Percentiles rank a stretch among this genome's conserved stretches.
Conservation (phyloP, 2,888 invertebrate genomes). For the Xestia xanthographa region DNA sequence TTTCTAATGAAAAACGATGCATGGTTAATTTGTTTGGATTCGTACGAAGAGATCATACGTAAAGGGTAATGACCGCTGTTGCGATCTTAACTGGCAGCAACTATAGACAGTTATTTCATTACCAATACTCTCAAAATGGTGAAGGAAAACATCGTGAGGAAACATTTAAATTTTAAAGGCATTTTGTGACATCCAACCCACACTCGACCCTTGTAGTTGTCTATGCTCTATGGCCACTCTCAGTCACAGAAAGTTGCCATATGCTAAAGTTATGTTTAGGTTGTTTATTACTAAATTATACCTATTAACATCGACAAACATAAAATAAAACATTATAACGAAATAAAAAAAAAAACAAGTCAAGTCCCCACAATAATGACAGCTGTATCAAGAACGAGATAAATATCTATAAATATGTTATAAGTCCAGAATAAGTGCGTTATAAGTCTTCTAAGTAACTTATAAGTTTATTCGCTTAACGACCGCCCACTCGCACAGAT, state of each 20-base stretch:
- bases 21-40: no score
- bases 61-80: no score
- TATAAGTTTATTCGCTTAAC: constrained; percentile 48
- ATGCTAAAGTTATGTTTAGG: background rate
- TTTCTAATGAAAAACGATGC: no score
- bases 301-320: background rate
- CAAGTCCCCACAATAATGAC: constrained; percentile 36
- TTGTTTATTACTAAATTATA: constrained; percentile 7
- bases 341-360: constrained; percentile 2
- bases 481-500: constrained; percentile 41
- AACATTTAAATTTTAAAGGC: background rate
- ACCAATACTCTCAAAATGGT: background rate
- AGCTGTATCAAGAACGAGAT: constrained; percentile 59
- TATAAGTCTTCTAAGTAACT: constrained; percentile 42
- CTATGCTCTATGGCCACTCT: background rate
- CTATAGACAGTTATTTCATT: background rate
- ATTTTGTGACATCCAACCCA: background rate
- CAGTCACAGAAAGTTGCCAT: no score
- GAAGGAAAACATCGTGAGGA: background rate
- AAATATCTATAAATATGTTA: constrained; percentile 54
- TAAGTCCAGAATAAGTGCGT: constrained; percentile 31
- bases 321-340: constrained; percentile 19
- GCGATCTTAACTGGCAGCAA: no score
- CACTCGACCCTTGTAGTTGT: background rate
- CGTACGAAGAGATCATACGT: no score